Conservation (phyloP, 2,888 invertebrate species). For the Trissolcus brochymenae region DNA sequence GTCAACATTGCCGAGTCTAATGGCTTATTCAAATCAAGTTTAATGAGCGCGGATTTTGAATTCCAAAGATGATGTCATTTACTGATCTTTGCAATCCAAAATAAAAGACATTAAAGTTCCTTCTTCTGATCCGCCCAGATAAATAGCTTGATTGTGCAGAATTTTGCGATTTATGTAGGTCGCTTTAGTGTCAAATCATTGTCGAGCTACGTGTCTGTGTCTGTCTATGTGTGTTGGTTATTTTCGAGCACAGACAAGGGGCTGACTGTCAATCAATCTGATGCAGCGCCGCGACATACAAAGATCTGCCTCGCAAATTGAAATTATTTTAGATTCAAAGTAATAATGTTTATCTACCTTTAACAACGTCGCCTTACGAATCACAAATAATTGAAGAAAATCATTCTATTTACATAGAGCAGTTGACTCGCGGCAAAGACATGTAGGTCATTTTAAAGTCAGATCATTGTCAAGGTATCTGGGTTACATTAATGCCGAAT, state of each 20-base stretch:
- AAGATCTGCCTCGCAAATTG: slow-evolving; percentile 26
- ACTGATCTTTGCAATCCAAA: slow-evolving; percentile 18
- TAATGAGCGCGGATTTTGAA: slow-evolving; percentile 30
- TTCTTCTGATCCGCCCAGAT: slow-evolving; percentile 10
- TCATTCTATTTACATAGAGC: slow-evolving; percentile 37
- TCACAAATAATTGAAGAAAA: slow-evolving; percentile 38
- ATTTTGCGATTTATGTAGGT: slow-evolving; percentile 9
- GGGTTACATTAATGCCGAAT: slow-evolving; percentile 48
- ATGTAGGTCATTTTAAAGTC: slow-evolving; percentile 54
- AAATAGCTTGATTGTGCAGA: slow-evolving; percentile 7
- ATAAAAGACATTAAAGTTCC: slow-evolving; percentile 4
- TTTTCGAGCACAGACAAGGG: slow-evolving; percentile 1
- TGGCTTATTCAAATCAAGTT: slow-evolving; percentile 39
- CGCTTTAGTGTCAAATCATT: slow-evolving; percentile 24
- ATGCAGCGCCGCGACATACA: slow-evolving; percentile 5
- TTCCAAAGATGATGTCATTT: slow-evolving; percentile 17
- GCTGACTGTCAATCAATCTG: slow-evolving; percentile 32
- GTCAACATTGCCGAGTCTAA: slow-evolving; percentile 21
- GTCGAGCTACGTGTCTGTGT: slow-evolving; percentile 19
- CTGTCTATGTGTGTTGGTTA: slow-evolving; percentile 6
- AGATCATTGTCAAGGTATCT: slow-evolving; percentile 57
- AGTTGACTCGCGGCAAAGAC: slow-evolving; percentile 20
- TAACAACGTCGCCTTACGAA: slow-evolving; percentile 18
- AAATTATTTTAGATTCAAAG: slow-evolving; percentile 25
- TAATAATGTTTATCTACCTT: slow-evolving; percentile 43